Evolutionary conservation across 2,113 vertebrate genomes (phyloP).

Genomic region (Leptocoma aspasia): DNA sequence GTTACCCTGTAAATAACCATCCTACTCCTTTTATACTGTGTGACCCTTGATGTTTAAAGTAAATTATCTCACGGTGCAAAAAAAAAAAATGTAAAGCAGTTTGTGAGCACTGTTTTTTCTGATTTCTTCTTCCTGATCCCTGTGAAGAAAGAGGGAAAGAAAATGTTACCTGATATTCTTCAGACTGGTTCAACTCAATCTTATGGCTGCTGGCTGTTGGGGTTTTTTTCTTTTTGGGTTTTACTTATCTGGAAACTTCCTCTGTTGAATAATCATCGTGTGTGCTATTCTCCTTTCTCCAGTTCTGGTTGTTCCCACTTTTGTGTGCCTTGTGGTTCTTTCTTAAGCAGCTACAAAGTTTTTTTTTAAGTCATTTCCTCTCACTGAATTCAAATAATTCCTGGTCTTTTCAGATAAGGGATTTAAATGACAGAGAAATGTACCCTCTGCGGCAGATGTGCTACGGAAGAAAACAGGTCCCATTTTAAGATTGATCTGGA

Average conservation of each 20-base stretch:
- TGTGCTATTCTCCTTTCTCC: neutral
- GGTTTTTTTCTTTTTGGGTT: neutral
- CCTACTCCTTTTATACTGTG: neutral
- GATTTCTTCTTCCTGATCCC: neutral
- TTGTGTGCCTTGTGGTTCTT: neutral
- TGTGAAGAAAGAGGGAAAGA: neutral
- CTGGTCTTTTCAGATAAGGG: conserved; percentile 16
- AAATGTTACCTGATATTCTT: neutral
- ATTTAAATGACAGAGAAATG: neutral
- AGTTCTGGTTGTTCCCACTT: neutral
- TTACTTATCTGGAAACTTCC: neutral
- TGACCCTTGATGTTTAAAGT: neutral
- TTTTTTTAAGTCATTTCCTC: conserved; percentile 13
- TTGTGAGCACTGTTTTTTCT: neutral
- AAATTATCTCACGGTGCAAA: neutral
- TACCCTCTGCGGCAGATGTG: neutral
- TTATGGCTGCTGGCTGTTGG: neutral
- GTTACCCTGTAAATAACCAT: neutral
- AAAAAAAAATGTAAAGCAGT: neutral
- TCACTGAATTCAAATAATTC: conserved; percentile 17
- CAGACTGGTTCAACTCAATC: neutral
- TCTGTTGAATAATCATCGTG: neutral
- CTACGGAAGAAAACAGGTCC: neutral
- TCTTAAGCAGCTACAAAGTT: conserved; percentile 1
- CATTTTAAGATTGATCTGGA: neutral